Evolutionary conservation across 2,113 vertebrate genomes (phyloP).

Genomic region (Ciconia stormi): DNA sequence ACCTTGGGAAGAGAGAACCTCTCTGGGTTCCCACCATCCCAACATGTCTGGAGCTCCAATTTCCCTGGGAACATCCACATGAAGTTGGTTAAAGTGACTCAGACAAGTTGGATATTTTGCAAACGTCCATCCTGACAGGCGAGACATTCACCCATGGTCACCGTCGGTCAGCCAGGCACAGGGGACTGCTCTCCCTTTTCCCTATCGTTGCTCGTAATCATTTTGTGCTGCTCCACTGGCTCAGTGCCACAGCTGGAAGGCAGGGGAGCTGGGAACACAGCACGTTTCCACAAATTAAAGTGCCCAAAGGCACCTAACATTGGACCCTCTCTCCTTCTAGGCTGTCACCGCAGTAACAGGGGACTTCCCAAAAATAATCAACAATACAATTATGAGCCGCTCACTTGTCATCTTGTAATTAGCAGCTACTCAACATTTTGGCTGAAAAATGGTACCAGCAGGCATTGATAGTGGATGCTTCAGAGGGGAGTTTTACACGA

Average conservation of each 20-base stretch:
- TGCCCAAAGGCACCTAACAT: neutral
- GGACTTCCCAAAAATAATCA: conserved; percentile 8
- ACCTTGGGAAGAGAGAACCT: neutral
- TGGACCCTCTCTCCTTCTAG: neutral
- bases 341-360: conserved; percentile 1
- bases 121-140: neutral
- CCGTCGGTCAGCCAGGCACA: neutral
- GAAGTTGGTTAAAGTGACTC: neutral
- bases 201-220: fast-evolving
- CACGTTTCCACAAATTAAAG: neutral
- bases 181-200: neutral
- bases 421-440: neutral
- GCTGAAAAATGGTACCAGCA: neutral
- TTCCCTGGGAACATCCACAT: neutral
- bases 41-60: fast-evolving
- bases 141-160: neutral
- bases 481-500: neutral
- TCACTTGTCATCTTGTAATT: neutral
- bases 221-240: neutral
- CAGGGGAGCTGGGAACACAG: neutral
- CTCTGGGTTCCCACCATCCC: neutral
- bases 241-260: neutral
- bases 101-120: neutral
- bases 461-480: neutral
- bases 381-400: fast-evolving